Evolutionary conservation across 2,888 invertebrate genomes (phyloP), one percentile per base, ranked within the genome.

Genomic region (Nebria salina): DNA sequence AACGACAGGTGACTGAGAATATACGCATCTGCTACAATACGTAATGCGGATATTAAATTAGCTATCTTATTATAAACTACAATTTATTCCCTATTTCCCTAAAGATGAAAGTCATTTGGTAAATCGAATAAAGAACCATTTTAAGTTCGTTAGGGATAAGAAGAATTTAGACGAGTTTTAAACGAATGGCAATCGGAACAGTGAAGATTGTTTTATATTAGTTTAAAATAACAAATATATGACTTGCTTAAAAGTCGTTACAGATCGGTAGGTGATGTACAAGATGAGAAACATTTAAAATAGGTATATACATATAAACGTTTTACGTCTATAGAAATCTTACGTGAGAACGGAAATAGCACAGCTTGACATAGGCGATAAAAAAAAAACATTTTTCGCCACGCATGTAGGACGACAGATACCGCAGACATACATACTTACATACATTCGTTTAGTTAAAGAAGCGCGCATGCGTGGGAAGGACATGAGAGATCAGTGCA

Each of bases 31-130:
- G 75, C 79, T 72, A 13, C 5, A 34, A 34, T 54, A 54, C 73
- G 68, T 79, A 70, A 77, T 77, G 75, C 68, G 66, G 79, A 79
- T 79, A 79, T 79, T 79, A 79, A 79, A 79, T 79, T 79, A 79
- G 66, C 74, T 66, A 79, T 79, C 79, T 79, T 79, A 74, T 79
- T 79, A 77, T 68, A 54, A 70, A 70, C 26, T 70, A 5, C 70
- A 70, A 70, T 34, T 34, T 34, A 34, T 34, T 34, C 34, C 5
- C 34, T 34, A 34, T 34, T 34, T 34, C 34, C 34, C 34, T 34
- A 34, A 34, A 34, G 34, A 34, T 34, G 34, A 34, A 34, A 34
- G 34, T 34, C 34, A 34, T 34, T 34, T 34, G 34, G 34, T 34
- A 34, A 34, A 34, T 34, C 5, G 34, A 34, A 34, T 34, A 34